Conservation (phyloP, 2,888 invertebrate genomes). For the Calameuta pallipes region DNA sequence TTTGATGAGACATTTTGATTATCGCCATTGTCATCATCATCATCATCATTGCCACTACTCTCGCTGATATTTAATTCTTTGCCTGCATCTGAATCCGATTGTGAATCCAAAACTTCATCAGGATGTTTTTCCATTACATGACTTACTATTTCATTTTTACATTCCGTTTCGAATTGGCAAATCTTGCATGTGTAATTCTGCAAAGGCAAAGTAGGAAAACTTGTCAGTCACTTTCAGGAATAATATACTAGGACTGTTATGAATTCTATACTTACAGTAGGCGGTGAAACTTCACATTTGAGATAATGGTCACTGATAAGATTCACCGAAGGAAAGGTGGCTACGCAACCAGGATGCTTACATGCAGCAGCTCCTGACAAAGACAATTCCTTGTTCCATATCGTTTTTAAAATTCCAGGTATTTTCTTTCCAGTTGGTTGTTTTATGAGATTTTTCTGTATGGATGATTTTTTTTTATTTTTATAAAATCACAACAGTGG, state of each 20-base stretch:
- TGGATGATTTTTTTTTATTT: not conserved
- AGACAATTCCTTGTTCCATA: constrained; percentile 50
- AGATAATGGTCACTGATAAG: constrained; percentile 54
- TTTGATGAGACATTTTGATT: not conserved
- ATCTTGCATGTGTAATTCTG: constrained; percentile 56
- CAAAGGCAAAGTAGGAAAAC: constrained; percentile 1
- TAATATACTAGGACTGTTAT: not conserved
- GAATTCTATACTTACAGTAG: constrained; percentile 7
- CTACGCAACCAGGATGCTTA: constrained; percentile 53
- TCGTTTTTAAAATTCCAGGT: constrained; percentile 40
- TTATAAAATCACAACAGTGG: not conserved
- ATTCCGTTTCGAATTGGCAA: constrained; percentile 47
- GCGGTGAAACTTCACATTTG: constrained; percentile 48
- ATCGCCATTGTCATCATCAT: constrained; percentile 13
- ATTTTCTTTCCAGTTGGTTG: constrained; percentile 36
- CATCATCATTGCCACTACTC: constrained; percentile 15
- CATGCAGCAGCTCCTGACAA: constrained; percentile 42
- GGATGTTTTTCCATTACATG: constrained; percentile 54
- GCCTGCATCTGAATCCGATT: constrained; percentile 33
- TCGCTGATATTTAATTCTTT: constrained; percentile 13
- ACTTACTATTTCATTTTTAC: constrained; percentile 41
- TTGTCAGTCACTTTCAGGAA: not conserved
- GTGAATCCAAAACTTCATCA: constrained; percentile 23
- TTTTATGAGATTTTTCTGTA: constrained; percentile 29
- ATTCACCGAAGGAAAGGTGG: constrained; percentile 38